These are phyloP conservation scores for Morus bassanus DNA, from an alignment of 2,797 vertebrate species.

Conservation along the genomic window DNA sequence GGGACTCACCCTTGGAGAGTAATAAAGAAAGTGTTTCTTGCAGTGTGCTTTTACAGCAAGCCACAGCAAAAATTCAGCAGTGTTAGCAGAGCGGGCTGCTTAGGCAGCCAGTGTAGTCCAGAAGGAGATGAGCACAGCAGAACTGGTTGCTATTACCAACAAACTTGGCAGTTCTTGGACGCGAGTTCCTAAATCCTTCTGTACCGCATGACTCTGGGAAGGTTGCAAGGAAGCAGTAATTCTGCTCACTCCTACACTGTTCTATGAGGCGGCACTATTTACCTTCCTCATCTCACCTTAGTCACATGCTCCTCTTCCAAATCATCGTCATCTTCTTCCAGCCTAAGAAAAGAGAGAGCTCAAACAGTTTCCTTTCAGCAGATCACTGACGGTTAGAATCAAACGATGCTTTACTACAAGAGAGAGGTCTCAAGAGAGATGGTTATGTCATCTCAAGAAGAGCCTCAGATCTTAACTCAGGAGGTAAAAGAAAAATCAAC, in stretches of 20 bases:
- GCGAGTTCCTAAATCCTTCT: not conserved
- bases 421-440: not conserved
- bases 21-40: not conserved
- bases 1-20: not conserved
- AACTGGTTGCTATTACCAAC: not conserved
- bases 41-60: not conserved
- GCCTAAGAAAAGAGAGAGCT: constrained; percentile 70
- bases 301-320: constrained; percentile 92
- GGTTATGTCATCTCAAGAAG: not conserved
- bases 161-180: not conserved
- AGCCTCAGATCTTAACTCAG: not conserved
- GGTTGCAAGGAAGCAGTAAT: not conserved
- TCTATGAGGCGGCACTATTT: not conserved
- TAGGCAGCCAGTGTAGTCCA: not conserved
- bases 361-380: not conserved
- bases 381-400: not conserved
- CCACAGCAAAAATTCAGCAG: not conserved
- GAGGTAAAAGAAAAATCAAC: not conserved
- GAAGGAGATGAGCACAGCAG: not conserved
- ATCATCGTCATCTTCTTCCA: constrained; percentile 82
- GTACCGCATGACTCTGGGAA: not conserved
- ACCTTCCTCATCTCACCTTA: constrained; percentile 79
- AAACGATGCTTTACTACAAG: not conserved
- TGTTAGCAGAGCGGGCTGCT: not conserved
- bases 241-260: not conserved